phyloP scores from a whole-genome alignment of 2,113 vertebrate species.

The Bettongia penicillata region DNA sequence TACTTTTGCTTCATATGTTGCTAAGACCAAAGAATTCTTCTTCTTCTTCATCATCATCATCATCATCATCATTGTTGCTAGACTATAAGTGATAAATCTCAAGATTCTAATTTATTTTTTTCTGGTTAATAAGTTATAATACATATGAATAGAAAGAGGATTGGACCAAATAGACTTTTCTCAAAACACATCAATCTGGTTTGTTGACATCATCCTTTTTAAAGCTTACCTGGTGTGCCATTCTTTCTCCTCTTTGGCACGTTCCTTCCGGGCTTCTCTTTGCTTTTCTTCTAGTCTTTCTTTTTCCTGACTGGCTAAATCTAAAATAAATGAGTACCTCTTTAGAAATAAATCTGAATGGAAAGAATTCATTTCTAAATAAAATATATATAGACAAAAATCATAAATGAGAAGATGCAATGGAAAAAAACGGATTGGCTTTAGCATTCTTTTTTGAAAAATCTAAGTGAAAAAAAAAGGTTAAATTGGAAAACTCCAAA shows the following conservation, averaged over 20 bases:
- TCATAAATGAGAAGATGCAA: neutral
- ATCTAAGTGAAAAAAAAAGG: neutral
- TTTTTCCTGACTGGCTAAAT: constrained; percentile 94
- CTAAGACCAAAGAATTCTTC: neutral
- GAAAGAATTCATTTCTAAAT: neutral
- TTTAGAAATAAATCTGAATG: constrained; percentile 46
- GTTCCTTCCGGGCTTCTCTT: constrained; percentile 91
- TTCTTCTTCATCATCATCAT: neutral
- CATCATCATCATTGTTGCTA: neutral
- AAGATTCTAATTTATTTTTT: neutral
- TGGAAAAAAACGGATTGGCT: neutral
- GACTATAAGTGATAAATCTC: neutral
- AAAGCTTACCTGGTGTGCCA: constrained; percentile 92
- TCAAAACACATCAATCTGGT: neutral
- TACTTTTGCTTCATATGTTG: neutral
- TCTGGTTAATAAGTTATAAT: neutral
- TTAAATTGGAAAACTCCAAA: neutral
- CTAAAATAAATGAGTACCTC: constrained; percentile 78
- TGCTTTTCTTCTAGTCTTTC: constrained; percentile 97
- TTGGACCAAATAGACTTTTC: neutral
- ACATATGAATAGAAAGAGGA: neutral
- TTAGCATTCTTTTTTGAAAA: neutral
- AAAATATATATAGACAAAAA: neutral
- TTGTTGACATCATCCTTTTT: neutral
- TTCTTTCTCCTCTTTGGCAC: constrained; percentile 89